Evolutionary conservation across 2,797 vertebrate species (phyloP), one percentile per base, ranked within the genome.

Genomic region (Parauchenoglanis punctatus): DNA sequence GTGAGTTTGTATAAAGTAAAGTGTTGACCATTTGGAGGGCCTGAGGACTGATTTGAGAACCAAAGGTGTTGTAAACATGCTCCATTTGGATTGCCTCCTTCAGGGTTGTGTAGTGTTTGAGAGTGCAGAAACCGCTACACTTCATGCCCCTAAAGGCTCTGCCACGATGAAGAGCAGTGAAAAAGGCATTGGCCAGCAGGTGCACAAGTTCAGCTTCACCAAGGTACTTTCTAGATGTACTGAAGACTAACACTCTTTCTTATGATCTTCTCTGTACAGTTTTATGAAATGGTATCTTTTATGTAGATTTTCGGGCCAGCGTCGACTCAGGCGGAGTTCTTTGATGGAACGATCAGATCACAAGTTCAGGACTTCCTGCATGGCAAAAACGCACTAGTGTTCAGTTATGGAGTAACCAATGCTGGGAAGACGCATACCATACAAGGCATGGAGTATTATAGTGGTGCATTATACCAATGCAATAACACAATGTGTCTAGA

Each of bases 381-480:
- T 3, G 97, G 97, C 70, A 95, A 94, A 89, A 97, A 97, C 56
- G 93, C 95, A 0, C 87, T 99, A 52, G 96, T 98, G 46, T 99
- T 98, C 93, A 97, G 96, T 83, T 99, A 98, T 0, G 97, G 98
- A 0, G 96, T 99, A n/a, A 98, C 97, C 23, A 99, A 97, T 44
- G 96, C 97, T 86, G 98, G 97, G n/a, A 98, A 99, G 93, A 97
- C 97, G 0, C 96, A 96, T 92, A 98, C 97, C 1, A 96, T 98
- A 85, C 97, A 98, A 96, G 98, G 97, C 59, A 88, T 63, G 85
- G n/a, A 54, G 20, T 35, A 68, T 46, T 63, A 4, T n/a, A 46
- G 12, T 49, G 13, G 35, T 0, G 20, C 6, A 7, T 44, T 81
- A 15, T 20, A 59, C 2, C 44, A 59, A 40, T n/a, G 23, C 13